Percentiles rank a stretch among this genome's conserved stretches.
Evolutionary conservation across 1,140 invertebrate genomes (phyloP).

Genomic region (Venustaconcha ellipsiformis): DNA sequence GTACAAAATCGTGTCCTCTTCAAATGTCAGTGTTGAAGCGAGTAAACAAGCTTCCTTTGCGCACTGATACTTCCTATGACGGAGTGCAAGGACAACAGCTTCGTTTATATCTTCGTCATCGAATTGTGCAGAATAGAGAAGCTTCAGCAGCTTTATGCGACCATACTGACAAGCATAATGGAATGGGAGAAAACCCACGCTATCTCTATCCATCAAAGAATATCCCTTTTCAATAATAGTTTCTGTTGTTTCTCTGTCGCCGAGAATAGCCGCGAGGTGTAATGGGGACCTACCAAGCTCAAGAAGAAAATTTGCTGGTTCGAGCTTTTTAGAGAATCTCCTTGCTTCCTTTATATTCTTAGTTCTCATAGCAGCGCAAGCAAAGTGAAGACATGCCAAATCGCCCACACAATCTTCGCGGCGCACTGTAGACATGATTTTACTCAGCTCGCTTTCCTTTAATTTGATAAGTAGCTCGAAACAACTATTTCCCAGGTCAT

Average conservation of each 20-base stretch:
- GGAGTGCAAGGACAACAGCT: slow-evolving; percentile 18
- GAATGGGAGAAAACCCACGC: slow-evolving; percentile 27
- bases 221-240: slow-evolving; percentile 7
- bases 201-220: slow-evolving; percentile 1
- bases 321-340: slow-evolving; percentile 9
- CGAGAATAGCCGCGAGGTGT: slow-evolving; percentile 27
- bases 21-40: too few species aligned
- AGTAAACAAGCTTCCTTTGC: too few species aligned
- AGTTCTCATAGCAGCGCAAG: slow-evolving; percentile 3
- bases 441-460: not conserved
- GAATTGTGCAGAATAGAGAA: slow-evolving; percentile 17
- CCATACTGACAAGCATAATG: slow-evolving; percentile 36
- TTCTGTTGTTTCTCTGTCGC: slow-evolving; percentile 16
- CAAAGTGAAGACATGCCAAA: slow-evolving; percentile 7
- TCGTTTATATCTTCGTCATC: slow-evolving; percentile 17
- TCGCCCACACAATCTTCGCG: slow-evolving; percentile 16
- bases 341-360: slow-evolving; percentile 1
- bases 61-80: not conserved
- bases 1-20: too few species aligned
- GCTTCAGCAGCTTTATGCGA: not conserved
- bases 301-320: not conserved
- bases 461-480: slow-evolving; percentile 7
- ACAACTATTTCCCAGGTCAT: slow-evolving; percentile 24
- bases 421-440: slow-evolving; percentile 9
- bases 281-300: slow-evolving; percentile 18